These are phyloP conservation scores for Pararge aegeria DNA, from an alignment of 1,140 invertebrate genomes.

Conservation along the genomic window DNA sequence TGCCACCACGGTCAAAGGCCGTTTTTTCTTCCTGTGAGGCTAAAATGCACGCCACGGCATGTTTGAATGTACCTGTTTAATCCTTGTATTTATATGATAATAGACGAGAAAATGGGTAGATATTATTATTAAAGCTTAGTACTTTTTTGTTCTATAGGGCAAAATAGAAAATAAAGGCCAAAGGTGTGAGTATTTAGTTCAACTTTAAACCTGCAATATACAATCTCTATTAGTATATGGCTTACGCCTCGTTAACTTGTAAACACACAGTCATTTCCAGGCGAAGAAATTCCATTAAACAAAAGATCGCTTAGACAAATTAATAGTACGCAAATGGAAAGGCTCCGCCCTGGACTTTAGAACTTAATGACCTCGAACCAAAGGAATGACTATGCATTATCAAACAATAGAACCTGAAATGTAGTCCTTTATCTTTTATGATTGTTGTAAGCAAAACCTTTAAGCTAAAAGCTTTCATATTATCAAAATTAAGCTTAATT, in stretches of 20 bases:
- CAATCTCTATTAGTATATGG: neutral
- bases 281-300: constrained; percentile 36
- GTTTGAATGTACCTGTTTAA: too few relatives aligned
- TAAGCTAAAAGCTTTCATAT: constrained; percentile 50
- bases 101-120: too few relatives aligned
- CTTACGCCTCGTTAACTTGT: neutral
- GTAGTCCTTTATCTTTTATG: constrained; percentile 60
- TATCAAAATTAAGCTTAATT: too few relatives aligned
- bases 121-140: too few relatives aligned
- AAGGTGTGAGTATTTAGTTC: too few relatives aligned
- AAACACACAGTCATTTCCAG: constrained; percentile 22
- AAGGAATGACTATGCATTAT: constrained; percentile 65
- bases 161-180: too few relatives aligned
- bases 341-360: constrained; percentile 45
- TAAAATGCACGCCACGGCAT: too few relatives aligned
- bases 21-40: too few relatives aligned
- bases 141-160: too few relatives aligned
- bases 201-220: too few relatives aligned
- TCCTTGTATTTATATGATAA: too few relatives aligned
- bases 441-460: constrained; percentile 67
- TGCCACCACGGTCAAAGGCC: too few relatives aligned
- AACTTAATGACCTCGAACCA: constrained; percentile 61
- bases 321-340: constrained; percentile 54
- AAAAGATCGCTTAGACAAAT: constrained; percentile 48
- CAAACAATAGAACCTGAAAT: constrained; percentile 62